These are phyloP conservation scores for Esperia sulphurella DNA, from an alignment of 2,888 invertebrate species.

Conservation along the genomic window DNA sequence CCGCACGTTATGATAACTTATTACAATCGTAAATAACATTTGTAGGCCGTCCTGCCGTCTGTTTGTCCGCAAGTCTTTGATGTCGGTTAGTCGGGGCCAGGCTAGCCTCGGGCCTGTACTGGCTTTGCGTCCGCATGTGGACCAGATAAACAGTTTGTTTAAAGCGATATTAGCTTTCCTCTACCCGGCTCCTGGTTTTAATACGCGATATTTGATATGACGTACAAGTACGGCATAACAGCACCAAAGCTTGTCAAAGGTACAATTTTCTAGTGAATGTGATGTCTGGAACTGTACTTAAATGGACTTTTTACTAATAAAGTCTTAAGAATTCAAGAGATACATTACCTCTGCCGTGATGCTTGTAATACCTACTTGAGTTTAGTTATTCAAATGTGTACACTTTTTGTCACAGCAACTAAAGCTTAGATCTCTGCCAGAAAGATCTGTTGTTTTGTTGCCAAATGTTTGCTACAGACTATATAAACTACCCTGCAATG, in stretches of 20 bases:
- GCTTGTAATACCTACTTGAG: no score
- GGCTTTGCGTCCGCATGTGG: not conserved
- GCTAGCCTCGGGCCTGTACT: slow-evolving; percentile 32
- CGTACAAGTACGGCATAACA: not conserved
- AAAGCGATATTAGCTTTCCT: slow-evolving; percentile 52
- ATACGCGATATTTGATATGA: slow-evolving; percentile 13
- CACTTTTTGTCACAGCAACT: no score
- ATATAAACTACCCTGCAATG: no score
- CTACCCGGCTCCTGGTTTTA: slow-evolving; percentile 32
- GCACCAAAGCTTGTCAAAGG: not conserved
- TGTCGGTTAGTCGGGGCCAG: slow-evolving; percentile 36
- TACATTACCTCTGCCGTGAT: no score
- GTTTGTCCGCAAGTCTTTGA: slow-evolving; percentile 47
- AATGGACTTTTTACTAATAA: no score
- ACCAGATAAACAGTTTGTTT: slow-evolving; percentile 49
- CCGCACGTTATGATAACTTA: slow-evolving; percentile 5
- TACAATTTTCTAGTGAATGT: no score
- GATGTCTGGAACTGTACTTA: not conserved
- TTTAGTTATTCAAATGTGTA: no score
- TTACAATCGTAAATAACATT: slow-evolving; percentile 25
- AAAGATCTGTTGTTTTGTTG: no score
- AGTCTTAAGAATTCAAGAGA: no score
- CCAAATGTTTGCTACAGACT: no score
- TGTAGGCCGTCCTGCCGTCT: slow-evolving; percentile 15
- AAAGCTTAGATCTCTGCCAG: no score